Percentiles rank a stretch among this genome's conserved stretches.
These are phyloP conservation scores for Pediacus dermestoides DNA, from an alignment of 2,888 invertebrate genomes.

Conservation along the genomic window DNA sequence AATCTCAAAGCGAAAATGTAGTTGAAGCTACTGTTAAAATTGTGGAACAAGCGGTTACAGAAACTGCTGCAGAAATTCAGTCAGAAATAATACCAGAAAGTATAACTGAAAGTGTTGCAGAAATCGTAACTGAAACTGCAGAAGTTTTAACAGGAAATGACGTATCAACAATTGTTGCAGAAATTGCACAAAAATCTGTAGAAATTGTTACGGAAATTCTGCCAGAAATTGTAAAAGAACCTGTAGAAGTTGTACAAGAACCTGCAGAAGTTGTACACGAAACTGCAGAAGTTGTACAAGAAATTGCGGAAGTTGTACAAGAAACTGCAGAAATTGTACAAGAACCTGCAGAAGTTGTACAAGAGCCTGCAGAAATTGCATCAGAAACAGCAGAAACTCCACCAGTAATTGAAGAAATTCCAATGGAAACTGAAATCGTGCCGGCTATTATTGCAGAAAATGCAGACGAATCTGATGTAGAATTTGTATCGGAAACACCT, in stretches of 20 bases:
- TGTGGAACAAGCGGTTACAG: not conserved
- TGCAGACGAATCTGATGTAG: constrained; percentile 1
- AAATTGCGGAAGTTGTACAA: constrained; percentile 7
- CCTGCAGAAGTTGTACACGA: constrained; percentile 7
- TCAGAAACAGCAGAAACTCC: not conserved
- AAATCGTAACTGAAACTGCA: constrained; percentile 10
- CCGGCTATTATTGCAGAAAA: not conserved
- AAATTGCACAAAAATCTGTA: constrained; percentile 7
- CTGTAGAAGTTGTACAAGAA: constrained; percentile 10
- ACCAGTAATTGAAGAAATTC: not conserved
- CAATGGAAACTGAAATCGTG: not conserved
- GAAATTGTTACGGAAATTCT: constrained; percentile 1
- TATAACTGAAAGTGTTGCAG: constrained; percentile 1
- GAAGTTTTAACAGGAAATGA: constrained; percentile 4
- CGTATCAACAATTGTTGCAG: constrained; percentile 5
- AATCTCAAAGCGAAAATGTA: not conserved
- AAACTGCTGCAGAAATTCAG: not conserved
- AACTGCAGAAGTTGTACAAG: not conserved
- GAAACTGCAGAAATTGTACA: constrained; percentile 7
- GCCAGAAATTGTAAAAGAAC: constrained; percentile 6
- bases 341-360: constrained; percentile 10
- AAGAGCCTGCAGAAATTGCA: constrained; percentile 14
- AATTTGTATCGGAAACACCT: not conserved
- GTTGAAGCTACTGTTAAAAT: not conserved
- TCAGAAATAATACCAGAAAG: not conserved